A percentile compares a stretch with the other conserved stretches of the same genome.
phyloP scores from a whole-genome alignment of 2,113 vertebrate species.

The Boulengeromyrus knoepffleri region DNA sequence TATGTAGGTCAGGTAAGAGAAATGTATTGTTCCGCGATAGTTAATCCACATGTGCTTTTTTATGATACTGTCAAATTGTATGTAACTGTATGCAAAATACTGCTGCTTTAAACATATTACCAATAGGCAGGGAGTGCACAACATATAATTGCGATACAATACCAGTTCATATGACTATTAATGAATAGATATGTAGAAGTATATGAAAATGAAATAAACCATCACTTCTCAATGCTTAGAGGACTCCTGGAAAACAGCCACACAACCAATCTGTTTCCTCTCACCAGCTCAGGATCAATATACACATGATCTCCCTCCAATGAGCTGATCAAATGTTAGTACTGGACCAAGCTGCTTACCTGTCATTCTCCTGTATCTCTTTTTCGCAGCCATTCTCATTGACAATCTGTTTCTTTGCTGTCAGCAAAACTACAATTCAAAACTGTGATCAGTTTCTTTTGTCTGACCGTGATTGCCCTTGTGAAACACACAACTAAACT shows the following conservation, averaged over 20 bases:
- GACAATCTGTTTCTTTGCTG: not conserved
- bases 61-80: constrained; percentile 52
- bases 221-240: constrained; percentile 4
- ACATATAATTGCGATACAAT: constrained; percentile 40
- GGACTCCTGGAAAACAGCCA: constrained; percentile 15
- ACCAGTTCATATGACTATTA: constrained; percentile 20
- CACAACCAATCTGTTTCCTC: constrained; percentile 20
- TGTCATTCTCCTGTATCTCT: not conserved
- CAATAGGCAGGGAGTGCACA: constrained; percentile 38
- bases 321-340: constrained; percentile 12
- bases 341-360: constrained; percentile 17
- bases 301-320: not conserved
- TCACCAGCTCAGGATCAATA: constrained; percentile 2
- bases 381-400: not conserved
- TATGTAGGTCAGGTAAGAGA: constrained; percentile 49
- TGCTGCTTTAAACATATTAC: constrained; percentile 56
- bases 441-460: constrained; percentile 59
- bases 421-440: constrained; percentile 49
- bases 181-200: constrained; percentile 8
- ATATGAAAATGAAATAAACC: not conserved
- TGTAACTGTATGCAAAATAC: constrained; percentile 57
- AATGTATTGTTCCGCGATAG: constrained; percentile 38
- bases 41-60: constrained; percentile 30
- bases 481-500: constrained; percentile 45
- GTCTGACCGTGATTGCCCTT: constrained; percentile 64